phyloP scores from a whole-genome alignment of 35 echinoderm and acorn worm genomes.

The Heliocidaris erythrogramma region DNA sequence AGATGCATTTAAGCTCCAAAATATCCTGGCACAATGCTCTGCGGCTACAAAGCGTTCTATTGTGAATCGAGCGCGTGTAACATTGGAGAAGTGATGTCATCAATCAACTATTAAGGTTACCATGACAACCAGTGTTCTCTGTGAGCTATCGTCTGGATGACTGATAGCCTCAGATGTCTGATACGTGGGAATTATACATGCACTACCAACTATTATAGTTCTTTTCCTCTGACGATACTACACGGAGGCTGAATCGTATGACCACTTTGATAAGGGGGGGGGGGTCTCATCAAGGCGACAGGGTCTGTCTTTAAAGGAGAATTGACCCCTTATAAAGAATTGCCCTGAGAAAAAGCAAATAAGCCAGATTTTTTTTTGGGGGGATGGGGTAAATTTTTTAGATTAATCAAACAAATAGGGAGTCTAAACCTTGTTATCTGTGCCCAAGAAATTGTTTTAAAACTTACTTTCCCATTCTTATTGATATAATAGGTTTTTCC shows the following conservation, averaged over 20 bases:
- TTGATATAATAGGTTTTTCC: too few species aligned
- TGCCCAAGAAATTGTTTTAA: too few species aligned
- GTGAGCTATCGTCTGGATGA: slow-evolving; percentile 29
- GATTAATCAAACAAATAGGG: too few species aligned
- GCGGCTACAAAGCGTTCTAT: slow-evolving; percentile 2
- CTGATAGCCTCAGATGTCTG: slow-evolving; percentile 38
- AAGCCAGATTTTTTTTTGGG: too few species aligned
- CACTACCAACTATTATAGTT: not conserved
- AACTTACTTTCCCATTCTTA: too few species aligned
- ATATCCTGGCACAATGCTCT: not conserved
- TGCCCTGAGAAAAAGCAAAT: too few species aligned
- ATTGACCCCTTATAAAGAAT: too few species aligned
- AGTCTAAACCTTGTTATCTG: too few species aligned
- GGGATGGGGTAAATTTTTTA: too few species aligned
- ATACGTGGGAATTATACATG: not conserved
- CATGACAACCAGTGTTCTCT: slow-evolving; percentile 25
- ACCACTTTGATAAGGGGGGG: not conserved
- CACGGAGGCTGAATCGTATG: not conserved
- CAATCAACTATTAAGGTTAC: slow-evolving; percentile 46
- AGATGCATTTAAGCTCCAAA: not conserved
- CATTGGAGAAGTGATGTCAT: slow-evolving; percentile 45
- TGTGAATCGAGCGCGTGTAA: slow-evolving; percentile 3
- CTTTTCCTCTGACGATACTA: not conserved
- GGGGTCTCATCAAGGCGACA: not conserved
- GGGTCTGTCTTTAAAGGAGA: not conserved